Base-by-base conservation (phyloP, 2,113 vertebrate species). In the Sarotherodon lohbergeri region DNA sequence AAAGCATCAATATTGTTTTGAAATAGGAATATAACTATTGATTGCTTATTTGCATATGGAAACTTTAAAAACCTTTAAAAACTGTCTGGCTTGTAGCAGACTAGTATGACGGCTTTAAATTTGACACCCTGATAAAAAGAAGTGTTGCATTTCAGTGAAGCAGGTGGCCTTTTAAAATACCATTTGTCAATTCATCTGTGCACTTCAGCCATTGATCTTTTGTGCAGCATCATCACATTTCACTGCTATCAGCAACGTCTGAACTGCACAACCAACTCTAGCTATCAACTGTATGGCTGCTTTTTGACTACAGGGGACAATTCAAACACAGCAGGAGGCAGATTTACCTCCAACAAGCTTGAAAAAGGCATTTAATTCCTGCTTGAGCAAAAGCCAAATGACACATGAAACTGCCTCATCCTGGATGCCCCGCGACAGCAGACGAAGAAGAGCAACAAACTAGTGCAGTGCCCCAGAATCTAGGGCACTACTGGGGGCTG, bases 401-500 rank as follows among this genome's bases (percentile, higher is more conserved):
- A 93, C 90, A 93, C 89, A 89, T 84, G 89, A 91, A 93, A 87
- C 89, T 71, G 80, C 87, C 87, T 59, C 13, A 7, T 80, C 90
- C 50, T 29, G 83, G 80, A 86, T 86, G 27, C 83, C 81, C 76
- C 83, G 50, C 61, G 90, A 90, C 54, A 63, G 84, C 88, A 91
- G 90, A 89, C 73, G 85, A 93, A 91, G 90, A 91, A 22, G 89
- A 90, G 92, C 86, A 87, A 87, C 73, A 4, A 83, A 89, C 79
- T 68, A 56, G 91, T 73, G 80, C 90, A 61, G 55, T 29, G 63
- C 83, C 87, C 88, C 87, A 82, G 91, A 94, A 95, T 95, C 85
- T 94, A 94, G 94, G 95, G 91, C 93, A 94, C 55, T 84, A 89
- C 88, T 86, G 88, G 89, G 92, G 89, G 91, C 86, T 91, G 93